Evolutionary conservation across 2,888 invertebrate genomes (phyloP), one percentile per base, ranked within the genome.

Genomic region (Stictocephala bisonia): DNA sequence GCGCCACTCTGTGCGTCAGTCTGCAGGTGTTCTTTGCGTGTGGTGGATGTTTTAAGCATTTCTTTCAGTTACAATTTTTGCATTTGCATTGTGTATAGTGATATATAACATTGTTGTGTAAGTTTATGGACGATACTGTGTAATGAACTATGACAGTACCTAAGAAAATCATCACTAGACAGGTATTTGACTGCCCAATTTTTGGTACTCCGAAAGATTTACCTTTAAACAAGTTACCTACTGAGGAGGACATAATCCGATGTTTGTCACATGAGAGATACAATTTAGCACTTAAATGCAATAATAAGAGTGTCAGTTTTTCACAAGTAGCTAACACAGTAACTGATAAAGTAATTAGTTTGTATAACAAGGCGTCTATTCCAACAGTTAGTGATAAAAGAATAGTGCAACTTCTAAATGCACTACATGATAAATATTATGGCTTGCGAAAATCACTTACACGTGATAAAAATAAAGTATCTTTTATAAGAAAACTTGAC

Each of bases 261-360:
- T 56, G 29, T 56, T 31, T 29, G 3, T 56, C 56, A 29, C 9
- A 56, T 56, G 66, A 67, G 29, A 29, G 56, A 29, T 56, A 56
- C 31, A 56, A 56, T 29, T 56, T 56, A 18, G 56, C 56, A 56
- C 15, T 56, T 56, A 56, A 56, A 56, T 7, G 24, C n/a, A 56
- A 56, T 29, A 56, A 56, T 29, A 51, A 51, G 31, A 56, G 56
- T 15, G 56, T 56, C 31, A 56, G 56, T 56, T 56, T 56, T 56
- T 27, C 29, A 56, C 56, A 56, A 56, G 56, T 56, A 56, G 56
- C 56, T 56, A 56, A 56, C 11, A 56, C 31, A 15, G 56, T 56
- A 56, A 41, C 67, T 50, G 18, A 50, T 31, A 56, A 56, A 56
- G 7, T 56, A 56, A 29, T 56, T 6, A 29, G 29, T 56, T 56